Base-by-base conservation (phyloP, 2,888 invertebrate species). In the Panzeria rudis region DNA sequence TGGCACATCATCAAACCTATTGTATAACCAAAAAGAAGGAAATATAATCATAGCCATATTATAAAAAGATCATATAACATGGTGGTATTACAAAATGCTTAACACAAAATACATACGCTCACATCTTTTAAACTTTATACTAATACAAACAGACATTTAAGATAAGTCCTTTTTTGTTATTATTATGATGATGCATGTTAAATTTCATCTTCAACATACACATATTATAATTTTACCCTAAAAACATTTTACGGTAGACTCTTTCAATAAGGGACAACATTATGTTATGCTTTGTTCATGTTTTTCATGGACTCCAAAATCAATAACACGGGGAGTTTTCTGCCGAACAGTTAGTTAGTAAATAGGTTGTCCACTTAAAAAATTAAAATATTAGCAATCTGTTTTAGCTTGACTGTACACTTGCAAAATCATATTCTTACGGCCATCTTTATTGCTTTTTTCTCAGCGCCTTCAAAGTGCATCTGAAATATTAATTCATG, bases 1-100 rank as follows among this genome's bases (percentile, higher is more conserved):
- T 84, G 81, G 81, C 84, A 84, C 78, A 78, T 81, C 72, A 84
- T 81, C 84, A 81, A 81, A 69, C 52, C n/a, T 8, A 47, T 5
- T 54, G n/a, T 47, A 15, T 44, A 61, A 69, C 25, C 3, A 47
- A 17, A 20, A 64, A 54, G 47, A 69, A 47, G 44, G 25, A 29
- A 82, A 79, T 69, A 62, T 56, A 69, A 66, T 77, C 72, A 81
- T 81, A 81, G 73, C 29, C 62, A 47, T 81, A 84, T 84, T 84
- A 84, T 56, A 62, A 35, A n/a, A n/a, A n/a, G 17, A 29, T 47
- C 32, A 62, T 71, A 80, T 84, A 77, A 81, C 73, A 84, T 84
- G 76, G n/a, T 78, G 25, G 50, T 73, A 73, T 84, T 69, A 78
- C 73, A 81, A 81, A 69, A 81, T 72, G 47, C 69, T 69, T 71